Percentiles rank a stretch among this genome's conserved stretches.
phyloP scores from a whole-genome alignment of 2,113 vertebrate species.

The Heterochromis multidens region DNA sequence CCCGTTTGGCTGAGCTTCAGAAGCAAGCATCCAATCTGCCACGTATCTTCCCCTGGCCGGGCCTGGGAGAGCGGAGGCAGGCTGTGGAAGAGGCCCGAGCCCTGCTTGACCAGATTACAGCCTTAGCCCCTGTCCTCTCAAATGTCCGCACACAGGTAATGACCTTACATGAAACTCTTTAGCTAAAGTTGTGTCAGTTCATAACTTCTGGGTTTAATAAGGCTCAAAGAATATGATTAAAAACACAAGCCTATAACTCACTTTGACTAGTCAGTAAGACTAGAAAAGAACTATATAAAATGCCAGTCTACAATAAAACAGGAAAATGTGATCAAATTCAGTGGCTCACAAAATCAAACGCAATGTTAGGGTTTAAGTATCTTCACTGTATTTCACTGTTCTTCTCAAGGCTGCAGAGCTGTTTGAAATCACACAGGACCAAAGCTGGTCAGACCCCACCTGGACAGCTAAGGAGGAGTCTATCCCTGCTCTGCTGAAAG shows the following conservation, averaged over 20 bases:
- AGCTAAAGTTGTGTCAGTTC: fast-evolving
- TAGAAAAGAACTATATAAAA: not conserved
- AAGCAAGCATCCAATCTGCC: constrained; percentile 54
- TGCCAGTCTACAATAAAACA: not conserved
- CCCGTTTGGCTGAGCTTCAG: constrained; percentile 59
- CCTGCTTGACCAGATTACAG: constrained; percentile 55
- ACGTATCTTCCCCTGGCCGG: constrained; percentile 71
- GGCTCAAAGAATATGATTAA: not conserved
- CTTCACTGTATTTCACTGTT: not conserved
- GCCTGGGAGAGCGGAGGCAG: constrained; percentile 73
- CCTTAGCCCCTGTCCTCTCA: constrained; percentile 49
- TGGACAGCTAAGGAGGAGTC: constrained; percentile 54
- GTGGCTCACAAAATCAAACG: no score
- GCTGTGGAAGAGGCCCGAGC: constrained; percentile 56
- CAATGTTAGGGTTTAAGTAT: not conserved
- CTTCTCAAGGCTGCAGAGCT: constrained; percentile 51
- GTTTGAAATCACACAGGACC: constrained; percentile 67
- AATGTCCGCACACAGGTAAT: constrained; percentile 43
- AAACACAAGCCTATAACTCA: not conserved
- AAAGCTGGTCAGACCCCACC: constrained; percentile 52
- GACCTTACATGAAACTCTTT: not conserved
- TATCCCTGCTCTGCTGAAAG: constrained; percentile 54
- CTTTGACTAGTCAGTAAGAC: not conserved
- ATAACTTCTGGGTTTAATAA: not conserved
- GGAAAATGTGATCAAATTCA: not conserved